phyloP scores from a whole-genome alignment of 1,140 invertebrate species.

The Marisa cornuarietis region DNA sequence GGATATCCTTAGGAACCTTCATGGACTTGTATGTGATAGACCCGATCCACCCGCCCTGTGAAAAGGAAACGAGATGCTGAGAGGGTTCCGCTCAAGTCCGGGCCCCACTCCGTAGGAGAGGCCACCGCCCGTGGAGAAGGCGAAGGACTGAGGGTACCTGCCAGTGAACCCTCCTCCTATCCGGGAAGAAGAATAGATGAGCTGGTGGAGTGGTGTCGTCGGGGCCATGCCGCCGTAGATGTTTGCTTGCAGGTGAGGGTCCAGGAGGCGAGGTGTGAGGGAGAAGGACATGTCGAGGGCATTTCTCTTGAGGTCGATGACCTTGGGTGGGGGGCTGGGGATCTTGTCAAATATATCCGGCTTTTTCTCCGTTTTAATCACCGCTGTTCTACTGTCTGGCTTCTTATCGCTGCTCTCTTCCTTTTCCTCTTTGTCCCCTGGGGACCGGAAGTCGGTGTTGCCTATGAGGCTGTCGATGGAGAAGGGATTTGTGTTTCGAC shows the following conservation, averaged over 20 bases:
- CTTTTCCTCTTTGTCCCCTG: background rate
- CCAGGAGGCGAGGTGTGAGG: constrained; percentile 39
- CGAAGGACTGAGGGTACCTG: constrained; percentile 21
- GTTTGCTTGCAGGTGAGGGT: constrained; percentile 6
- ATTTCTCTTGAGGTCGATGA: constrained; percentile 49
- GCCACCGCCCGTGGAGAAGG: background rate
- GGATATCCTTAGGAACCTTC: no score
- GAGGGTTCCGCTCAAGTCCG: background rate
- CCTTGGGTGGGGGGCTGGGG: constrained; percentile 61
- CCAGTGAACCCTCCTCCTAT: constrained; percentile 20
- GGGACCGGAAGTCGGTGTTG: background rate
- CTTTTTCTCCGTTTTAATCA: constrained; percentile 35
- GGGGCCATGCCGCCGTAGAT: constrained; percentile 19
- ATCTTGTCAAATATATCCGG: constrained; percentile 61
- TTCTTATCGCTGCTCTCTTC: constrained; percentile 1
- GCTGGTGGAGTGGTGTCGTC: constrained; percentile 17
- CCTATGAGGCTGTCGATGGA: background rate
- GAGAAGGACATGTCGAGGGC: constrained; percentile 29
- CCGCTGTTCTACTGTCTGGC: background rate
- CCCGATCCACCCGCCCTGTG: background rate
- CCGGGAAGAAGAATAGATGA: constrained; percentile 27
- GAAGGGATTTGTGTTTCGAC: background rate
- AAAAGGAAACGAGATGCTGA: background rate
- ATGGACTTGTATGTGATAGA: background rate
- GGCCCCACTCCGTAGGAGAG: background rate